phyloP scores from a whole-genome alignment of 2,888 invertebrate species.

The Scaeva pyrastri region DNA sequence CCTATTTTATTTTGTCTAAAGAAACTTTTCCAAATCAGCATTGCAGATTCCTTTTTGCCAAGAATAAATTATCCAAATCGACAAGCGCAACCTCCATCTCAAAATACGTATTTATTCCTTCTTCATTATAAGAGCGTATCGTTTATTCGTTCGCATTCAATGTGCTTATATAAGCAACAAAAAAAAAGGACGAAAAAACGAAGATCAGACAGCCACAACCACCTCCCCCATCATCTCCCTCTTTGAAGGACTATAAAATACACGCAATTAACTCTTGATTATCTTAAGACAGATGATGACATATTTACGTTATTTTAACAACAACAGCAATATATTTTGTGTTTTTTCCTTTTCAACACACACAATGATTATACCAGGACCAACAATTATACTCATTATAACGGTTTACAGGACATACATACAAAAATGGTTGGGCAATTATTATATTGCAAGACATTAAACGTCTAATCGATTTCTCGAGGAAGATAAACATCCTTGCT shows the following conservation, averaged over 20 bases:
- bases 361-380: background rate
- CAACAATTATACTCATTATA: no score
- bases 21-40: constrained; percentile 14
- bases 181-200: background rate
- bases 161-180: constrained; percentile 22
- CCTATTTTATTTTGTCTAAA: background rate
- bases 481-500: constrained; percentile 32
- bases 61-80: constrained; percentile 22
- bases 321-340: constrained; percentile 31
- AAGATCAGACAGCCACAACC: constrained; percentile 11
- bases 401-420: no score
- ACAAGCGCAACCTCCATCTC: background rate
- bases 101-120: background rate
- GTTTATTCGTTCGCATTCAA: constrained; percentile 2
- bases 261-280: constrained; percentile 43
- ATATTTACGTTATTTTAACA: constrained; percentile 39
- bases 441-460: constrained; percentile 53
- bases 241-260: constrained; percentile 31
- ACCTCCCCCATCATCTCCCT: background rate
- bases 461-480: constrained; percentile 53
- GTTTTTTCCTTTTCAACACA: background rate
- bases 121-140: background rate
- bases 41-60: background rate
- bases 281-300: constrained; percentile 42
- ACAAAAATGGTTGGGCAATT: constrained; percentile 19